A percentile compares a stretch with the other conserved stretches of the same genome.
phyloP scores from a whole-genome alignment of 1,140 invertebrate species.

The Uloborus diversus region DNA sequence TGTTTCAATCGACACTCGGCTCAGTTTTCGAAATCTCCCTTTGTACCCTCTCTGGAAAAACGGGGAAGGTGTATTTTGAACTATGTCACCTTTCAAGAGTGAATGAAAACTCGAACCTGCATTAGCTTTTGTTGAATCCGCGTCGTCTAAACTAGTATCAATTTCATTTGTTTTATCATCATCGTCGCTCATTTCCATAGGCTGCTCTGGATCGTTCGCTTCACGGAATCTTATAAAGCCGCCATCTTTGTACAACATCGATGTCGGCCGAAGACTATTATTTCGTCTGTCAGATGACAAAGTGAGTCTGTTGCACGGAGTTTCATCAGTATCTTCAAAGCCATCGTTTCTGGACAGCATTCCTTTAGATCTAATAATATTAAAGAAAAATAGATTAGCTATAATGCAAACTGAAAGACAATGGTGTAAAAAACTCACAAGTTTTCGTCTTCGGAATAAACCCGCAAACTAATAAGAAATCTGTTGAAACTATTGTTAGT shows the following conservation, averaged over 20 bases:
- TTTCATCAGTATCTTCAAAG: constrained; percentile 38
- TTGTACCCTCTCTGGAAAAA: constrained; percentile 55
- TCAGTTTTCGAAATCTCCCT: constrained; percentile 50
- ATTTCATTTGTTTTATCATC: constrained; percentile 40
- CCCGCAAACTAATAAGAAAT: no score
- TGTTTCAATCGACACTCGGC: constrained; percentile 48
- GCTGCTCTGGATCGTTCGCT: constrained; percentile 61
- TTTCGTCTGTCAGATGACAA: constrained; percentile 54
- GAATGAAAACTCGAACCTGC: constrained; percentile 56
- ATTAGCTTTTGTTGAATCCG: constrained; percentile 56
- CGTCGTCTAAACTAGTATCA: constrained; percentile 53
- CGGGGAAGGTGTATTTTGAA: constrained; percentile 51
- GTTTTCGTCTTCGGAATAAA: no score
- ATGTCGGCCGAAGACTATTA: constrained; percentile 63
- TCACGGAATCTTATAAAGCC: constrained; percentile 82
- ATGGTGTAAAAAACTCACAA: no score
- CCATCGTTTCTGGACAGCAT: constrained; percentile 29
- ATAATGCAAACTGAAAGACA: no score
- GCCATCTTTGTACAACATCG: constrained; percentile 84
- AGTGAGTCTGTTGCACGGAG: constrained; percentile 41
- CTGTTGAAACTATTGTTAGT: no score
- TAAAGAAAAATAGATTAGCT: no score
- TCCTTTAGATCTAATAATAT: constrained; percentile 32
- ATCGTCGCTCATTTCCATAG: constrained; percentile 58
- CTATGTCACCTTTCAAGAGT: constrained; percentile 52